A percentile compares a stretch with the other conserved stretches of the same genome.
phyloP scores from a whole-genome alignment of 2,797 vertebrate species.

The Loris lydekkerianus region DNA sequence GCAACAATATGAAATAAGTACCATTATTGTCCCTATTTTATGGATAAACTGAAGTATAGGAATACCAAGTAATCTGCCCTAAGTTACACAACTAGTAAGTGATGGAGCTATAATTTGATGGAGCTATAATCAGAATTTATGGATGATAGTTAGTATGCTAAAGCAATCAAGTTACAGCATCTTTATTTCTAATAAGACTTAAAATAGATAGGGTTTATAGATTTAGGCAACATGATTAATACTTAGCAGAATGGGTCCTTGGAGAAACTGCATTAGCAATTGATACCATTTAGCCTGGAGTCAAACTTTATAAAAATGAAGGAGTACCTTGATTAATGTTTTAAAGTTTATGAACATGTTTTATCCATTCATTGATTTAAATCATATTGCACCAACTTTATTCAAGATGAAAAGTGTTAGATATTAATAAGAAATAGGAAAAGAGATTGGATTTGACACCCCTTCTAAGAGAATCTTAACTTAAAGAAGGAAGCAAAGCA shows the following conservation, averaged over 20 bases:
- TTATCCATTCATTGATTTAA: constrained; percentile 42
- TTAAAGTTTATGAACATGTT: constrained; percentile 21
- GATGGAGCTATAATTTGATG: background rate
- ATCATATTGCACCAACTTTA: background rate
- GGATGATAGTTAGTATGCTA: background rate
- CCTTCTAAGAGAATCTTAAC: constrained; percentile 53
- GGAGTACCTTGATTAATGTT: background rate
- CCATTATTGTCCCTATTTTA: background rate
- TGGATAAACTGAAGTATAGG: background rate
- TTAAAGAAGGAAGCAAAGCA: constrained; percentile 56
- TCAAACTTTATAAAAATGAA: constrained; percentile 15
- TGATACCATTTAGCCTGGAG: constrained; percentile 22
- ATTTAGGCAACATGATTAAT: constrained; percentile 25
- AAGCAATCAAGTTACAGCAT: background rate
- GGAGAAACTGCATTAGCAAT: constrained; percentile 1
- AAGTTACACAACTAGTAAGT: background rate
- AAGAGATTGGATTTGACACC: background rate
- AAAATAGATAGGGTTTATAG: constrained; percentile 26
- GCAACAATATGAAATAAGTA: background rate
- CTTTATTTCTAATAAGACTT: constrained; percentile 30
- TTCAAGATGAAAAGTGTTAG: background rate
- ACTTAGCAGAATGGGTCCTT: constrained; percentile 14
- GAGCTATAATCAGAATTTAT: background rate
- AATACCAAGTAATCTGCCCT: background rate
- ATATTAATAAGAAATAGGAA: background rate